These are phyloP conservation scores for Pitta sordida DNA, from an alignment of 2,113 vertebrate species.

Conservation along the genomic window DNA sequence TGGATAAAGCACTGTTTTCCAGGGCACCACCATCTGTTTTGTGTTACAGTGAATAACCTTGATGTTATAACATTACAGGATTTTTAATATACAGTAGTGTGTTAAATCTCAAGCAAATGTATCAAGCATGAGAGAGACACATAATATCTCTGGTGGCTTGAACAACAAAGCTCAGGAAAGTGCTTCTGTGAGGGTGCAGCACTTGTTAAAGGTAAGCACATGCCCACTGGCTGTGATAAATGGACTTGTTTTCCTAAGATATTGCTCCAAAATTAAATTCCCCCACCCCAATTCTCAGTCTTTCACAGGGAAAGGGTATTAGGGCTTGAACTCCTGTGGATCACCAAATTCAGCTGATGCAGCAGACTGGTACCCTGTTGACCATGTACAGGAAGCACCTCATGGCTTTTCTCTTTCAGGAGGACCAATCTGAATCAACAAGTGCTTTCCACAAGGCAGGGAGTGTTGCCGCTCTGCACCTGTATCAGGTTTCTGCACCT, in stretches of 20 bases:
- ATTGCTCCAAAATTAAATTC: neutral
- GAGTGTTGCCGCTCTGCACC: neutral
- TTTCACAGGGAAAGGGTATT: neutral
- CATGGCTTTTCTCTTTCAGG: neutral
- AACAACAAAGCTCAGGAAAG: neutral
- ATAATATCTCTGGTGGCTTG: neutral
- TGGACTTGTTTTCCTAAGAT: neutral
- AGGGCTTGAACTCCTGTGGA: neutral
- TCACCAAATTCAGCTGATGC: neutral
- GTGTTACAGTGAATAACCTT: neutral
- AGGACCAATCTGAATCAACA: neutral
- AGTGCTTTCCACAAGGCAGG: neutral
- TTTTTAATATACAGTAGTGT: slow-evolving; percentile 13
- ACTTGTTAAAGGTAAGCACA: neutral
- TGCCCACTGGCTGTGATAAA: neutral
- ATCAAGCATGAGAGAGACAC: accelerated
- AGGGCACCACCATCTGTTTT: slow-evolving; percentile 12
- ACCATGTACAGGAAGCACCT: neutral
- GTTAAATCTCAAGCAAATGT: slow-evolving; percentile 24
- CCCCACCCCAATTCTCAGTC: neutral
- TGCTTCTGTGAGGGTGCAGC: neutral
- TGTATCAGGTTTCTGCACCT: neutral
- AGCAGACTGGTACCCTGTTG: neutral
- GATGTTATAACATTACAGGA: slow-evolving; percentile 27
- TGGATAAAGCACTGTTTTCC: neutral